Conservation (phyloP, 2,113 vertebrate genomes). For the Clarias batrachus region DNA sequence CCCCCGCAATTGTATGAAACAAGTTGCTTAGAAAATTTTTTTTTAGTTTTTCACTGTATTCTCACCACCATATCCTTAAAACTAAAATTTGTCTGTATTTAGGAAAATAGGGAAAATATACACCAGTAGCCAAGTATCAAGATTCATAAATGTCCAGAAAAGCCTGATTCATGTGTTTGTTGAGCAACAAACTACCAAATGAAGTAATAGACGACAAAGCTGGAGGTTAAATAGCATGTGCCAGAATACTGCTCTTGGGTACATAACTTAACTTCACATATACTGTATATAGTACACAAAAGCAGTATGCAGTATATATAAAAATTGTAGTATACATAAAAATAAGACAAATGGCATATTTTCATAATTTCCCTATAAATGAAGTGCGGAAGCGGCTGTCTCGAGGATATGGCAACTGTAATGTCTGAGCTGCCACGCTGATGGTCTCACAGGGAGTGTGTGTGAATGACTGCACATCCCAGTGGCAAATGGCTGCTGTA, state of each 20-base stretch:
- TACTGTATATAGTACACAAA: no score
- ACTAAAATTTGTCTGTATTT: not conserved
- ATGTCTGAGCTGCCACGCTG: constrained; percentile 42
- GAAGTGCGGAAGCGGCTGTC: constrained; percentile 56
- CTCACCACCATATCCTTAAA: not conserved
- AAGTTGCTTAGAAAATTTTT: not conserved
- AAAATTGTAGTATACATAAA: not conserved
- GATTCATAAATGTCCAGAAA: constrained; percentile 26
- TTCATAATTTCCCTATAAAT: constrained; percentile 45
- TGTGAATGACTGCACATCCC: constrained; percentile 39
- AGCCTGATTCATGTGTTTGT: constrained; percentile 46
- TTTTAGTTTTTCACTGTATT: not conserved
- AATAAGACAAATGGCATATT: constrained; percentile 53
- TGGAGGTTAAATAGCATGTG: constrained; percentile 58
- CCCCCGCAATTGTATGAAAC: no score
- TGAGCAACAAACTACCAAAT: constrained; percentile 58
- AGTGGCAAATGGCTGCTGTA: constrained; percentile 26
- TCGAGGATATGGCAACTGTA: constrained; percentile 51
- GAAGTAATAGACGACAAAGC: constrained; percentile 60
- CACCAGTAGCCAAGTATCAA: constrained; percentile 14
- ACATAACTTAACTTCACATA: not conserved
- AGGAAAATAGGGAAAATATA: constrained; percentile 10
- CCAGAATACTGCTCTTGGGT: constrained; percentile 58
- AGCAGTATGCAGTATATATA: no score
- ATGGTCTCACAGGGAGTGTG: constrained; percentile 55